Conservation (phyloP, 2,888 invertebrate genomes). For the Drosophila silvestris region DNA sequence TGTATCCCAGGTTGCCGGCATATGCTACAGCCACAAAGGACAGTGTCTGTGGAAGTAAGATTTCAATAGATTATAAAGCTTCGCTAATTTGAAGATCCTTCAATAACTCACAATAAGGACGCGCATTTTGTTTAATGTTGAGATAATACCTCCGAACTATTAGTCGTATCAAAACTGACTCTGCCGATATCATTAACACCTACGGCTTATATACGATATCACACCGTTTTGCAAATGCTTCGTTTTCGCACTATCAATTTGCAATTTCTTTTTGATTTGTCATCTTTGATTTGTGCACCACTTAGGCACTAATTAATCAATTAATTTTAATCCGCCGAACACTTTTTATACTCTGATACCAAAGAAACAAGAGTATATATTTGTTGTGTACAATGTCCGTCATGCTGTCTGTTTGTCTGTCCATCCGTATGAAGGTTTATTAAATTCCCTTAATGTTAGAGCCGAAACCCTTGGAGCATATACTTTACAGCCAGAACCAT, state of each 20-base stretch:
- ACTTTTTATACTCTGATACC: constrained; percentile 1
- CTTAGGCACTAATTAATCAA: constrained; percentile 33
- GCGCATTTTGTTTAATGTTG: constrained; percentile 63
- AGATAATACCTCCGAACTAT: constrained; percentile 53
- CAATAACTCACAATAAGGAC: constrained; percentile 67
- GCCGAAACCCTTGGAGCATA: neutral
- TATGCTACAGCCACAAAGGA: constrained; percentile 66
- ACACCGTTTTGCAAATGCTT: constrained; percentile 13
- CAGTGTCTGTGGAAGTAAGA: constrained; percentile 38
- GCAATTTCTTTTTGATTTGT: constrained; percentile 28
- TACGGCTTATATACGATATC: constrained; percentile 66
- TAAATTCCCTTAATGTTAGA: neutral
- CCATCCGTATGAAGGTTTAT: neutral
- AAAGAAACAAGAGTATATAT: too few relatives aligned
- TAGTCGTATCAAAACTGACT: constrained; percentile 54
- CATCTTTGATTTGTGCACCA: constrained; percentile 53
- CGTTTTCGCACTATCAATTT: constrained; percentile 45
- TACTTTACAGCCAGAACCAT: neutral
- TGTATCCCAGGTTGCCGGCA: constrained; percentile 72
- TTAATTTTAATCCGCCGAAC: constrained; percentile 35
- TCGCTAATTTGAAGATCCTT: neutral
- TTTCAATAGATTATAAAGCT: neutral
- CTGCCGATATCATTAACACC: constrained; percentile 51
- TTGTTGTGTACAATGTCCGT: too few relatives aligned
- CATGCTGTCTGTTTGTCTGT: neutral